These are phyloP conservation scores for Clarias platycephalus DNA, from an alignment of 2,797 vertebrate species.

Conservation along the genomic window DNA sequence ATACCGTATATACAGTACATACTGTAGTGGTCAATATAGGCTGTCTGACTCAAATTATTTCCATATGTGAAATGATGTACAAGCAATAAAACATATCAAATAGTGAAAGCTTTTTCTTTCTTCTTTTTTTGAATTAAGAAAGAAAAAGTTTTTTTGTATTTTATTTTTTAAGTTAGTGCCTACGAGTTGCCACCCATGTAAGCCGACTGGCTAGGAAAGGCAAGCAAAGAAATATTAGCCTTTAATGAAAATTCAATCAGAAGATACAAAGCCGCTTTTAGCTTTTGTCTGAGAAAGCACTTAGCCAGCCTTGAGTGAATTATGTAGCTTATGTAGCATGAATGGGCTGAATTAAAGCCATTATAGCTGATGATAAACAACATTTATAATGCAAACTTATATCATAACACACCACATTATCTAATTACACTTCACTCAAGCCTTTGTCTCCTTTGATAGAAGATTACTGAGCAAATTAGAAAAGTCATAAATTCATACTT, in stretches of 20 bases:
- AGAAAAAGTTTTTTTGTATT: no score
- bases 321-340: conserved; percentile 54
- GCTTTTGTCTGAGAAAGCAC: conserved; percentile 61
- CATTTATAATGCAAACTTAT: conserved; percentile 56
- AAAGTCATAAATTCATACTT: conserved; percentile 45
- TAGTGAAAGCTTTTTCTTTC: neutral
- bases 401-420: conserved; percentile 57
- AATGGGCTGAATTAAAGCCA: conserved; percentile 57
- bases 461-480: conserved; percentile 56
- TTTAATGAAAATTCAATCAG: conserved; percentile 60
- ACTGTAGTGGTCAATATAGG: neutral
- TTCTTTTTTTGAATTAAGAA: neutral
- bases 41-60: neutral
- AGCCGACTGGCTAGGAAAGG: conserved; percentile 38
- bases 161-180: neutral
- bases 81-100: neutral
- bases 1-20: neutral
- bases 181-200: conserved; percentile 19
- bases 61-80: neutral
- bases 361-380: conserved; percentile 58
- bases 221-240: conserved; percentile 50
- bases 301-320: conserved; percentile 59
- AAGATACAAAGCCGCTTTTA: conserved; percentile 50
- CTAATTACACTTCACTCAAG: conserved; percentile 57
- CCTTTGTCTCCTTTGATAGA: conserved; percentile 51